Conservation (phyloP, 2,113 vertebrate species). For the Phylloscopus whistleri region DNA sequence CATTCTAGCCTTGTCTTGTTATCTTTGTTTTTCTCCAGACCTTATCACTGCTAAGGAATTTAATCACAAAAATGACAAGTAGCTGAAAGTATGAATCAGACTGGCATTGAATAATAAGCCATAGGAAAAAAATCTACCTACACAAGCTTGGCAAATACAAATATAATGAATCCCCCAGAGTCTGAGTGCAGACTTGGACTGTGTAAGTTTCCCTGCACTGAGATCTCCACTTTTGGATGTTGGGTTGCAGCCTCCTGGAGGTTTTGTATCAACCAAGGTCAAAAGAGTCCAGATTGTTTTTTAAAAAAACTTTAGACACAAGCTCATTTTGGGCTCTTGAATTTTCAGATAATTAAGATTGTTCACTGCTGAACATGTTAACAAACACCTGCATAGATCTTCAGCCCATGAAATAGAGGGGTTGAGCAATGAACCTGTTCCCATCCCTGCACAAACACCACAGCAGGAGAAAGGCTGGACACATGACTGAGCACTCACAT, state of each 20-base stretch:
- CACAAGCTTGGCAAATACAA: neutral
- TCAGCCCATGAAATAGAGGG: neutral
- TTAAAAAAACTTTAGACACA: neutral
- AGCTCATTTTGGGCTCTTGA: neutral
- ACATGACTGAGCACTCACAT: neutral
- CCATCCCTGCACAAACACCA: neutral
- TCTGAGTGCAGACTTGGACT: neutral
- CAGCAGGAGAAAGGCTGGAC: neutral
- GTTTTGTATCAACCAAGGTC: neutral
- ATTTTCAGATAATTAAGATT: neutral
- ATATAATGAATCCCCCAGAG: neutral
- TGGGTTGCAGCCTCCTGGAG: neutral
- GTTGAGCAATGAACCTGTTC: neutral
- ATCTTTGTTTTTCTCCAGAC: conserved; percentile 13
- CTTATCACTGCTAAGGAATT: conserved; percentile 42
- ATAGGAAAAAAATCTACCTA: neutral
- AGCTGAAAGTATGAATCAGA: conserved; percentile 54
- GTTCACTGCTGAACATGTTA: neutral
- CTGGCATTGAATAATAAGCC: neutral
- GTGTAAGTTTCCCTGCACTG: neutral
- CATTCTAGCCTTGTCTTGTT: conserved; percentile 35
- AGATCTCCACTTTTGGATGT: neutral
- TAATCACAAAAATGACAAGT: conserved; percentile 45
- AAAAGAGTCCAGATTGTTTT: neutral
- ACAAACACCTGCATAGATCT: neutral